Base-by-base conservation (phyloP, 2,797 vertebrate genomes). In the Leuciscus waleckii region DNA sequence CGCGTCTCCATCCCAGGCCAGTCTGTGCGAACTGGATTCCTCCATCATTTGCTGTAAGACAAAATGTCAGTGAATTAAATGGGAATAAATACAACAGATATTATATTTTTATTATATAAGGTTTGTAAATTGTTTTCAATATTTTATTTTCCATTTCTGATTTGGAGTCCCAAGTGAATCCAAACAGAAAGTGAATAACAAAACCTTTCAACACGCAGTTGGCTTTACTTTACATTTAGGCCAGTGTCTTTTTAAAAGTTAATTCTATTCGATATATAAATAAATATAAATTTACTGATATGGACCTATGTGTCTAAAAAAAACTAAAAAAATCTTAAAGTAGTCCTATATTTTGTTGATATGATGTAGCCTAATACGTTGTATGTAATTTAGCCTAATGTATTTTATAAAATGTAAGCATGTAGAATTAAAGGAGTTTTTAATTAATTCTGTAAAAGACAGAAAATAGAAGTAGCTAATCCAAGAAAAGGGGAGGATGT, bases 1-100 rank as follows among this genome's bases (percentile, higher is more conserved):
- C 92, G 98, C 96, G 88, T 99, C 98, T 70, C 97, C 97, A 16
- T 99, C 98, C 97, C 98, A 98, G 77, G 95, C 89, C 90, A 96
- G 93, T 92, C 97, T 94, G 88, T 96, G 96, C 49, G 96, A 95
- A 90, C 96, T 95, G 79, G 96, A 93, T 90, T 98, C 97, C 94
- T 99, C 98, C 98, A 98, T 97, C 92, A 86, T 93, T 94, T 79
- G 81, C 87, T 87, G 76, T 16, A 69, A 87, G n/a, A 79, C 10
- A 79, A 70, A 69, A 61, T 10, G 26, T 1, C 41, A 67, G 63
- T 35, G 7, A 81, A 54, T 82, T 7, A 23, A 49, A 32, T 41
- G 9, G 14, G 6, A 61, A 29, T 41, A 7, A 23, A 84, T 19
- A n/a, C 2, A 56, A 23, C 26, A 51, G 3, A 13, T 14, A 6